phyloP scores from a whole-genome alignment of 2,888 invertebrate genomes.

The Diogma glabrata region DNA sequence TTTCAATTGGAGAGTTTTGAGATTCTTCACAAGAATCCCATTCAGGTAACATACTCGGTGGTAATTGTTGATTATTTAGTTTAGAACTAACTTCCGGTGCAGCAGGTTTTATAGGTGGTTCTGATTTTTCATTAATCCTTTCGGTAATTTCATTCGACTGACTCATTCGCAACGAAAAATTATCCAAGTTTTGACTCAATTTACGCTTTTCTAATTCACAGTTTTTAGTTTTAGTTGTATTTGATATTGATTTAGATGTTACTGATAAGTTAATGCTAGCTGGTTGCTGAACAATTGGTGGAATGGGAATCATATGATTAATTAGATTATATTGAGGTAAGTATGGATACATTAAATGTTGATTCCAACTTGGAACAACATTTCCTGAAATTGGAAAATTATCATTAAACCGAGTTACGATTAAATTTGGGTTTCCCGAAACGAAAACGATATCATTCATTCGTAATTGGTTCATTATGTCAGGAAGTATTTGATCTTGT shows the following conservation, averaged over 20 bases:
- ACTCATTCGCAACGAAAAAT: constrained; percentile 34
- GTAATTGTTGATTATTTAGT: not conserved
- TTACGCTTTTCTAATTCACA: constrained; percentile 35
- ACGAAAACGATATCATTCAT: constrained; percentile 19
- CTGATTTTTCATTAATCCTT: not conserved
- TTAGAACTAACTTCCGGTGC: not conserved
- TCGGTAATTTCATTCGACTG: constrained; percentile 17
- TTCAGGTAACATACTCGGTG: constrained; percentile 23
- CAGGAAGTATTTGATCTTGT: not conserved
- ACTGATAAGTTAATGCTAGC: not conserved
- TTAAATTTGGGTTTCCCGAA: constrained; percentile 33
- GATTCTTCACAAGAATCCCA: constrained; percentile 40
- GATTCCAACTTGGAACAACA: constrained; percentile 20
- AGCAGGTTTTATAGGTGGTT: not conserved
- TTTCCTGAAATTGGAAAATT: constrained; percentile 25
- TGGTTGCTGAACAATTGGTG: not conserved
- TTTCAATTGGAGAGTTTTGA: constrained; percentile 58
- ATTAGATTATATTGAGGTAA: not conserved
- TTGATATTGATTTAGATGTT: not conserved
- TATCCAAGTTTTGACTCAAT: constrained; percentile 37
- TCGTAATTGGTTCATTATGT: not conserved
- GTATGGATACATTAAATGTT: too few species aligned
- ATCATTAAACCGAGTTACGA: constrained; percentile 33
- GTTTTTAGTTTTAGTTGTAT: constrained; percentile 18
- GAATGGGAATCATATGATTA: not conserved